A percentile compares a stretch with the other conserved stretches of the same genome.
Conservation (phyloP, 1,140 invertebrate species). For the Dolichoris vasculosae region DNA sequence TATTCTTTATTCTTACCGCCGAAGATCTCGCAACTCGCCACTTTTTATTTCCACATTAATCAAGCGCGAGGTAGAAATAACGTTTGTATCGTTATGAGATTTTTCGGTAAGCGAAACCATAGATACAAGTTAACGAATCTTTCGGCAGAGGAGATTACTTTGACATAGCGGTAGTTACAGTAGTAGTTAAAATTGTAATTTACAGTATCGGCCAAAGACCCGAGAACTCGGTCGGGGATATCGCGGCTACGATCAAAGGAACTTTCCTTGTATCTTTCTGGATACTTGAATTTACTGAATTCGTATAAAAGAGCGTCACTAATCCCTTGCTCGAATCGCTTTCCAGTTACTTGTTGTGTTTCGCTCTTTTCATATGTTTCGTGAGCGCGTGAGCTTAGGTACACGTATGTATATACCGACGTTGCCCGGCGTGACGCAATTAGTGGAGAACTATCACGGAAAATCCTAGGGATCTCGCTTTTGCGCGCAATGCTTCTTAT, state of each 20-base stretch:
- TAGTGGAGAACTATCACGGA: conserved; percentile 42
- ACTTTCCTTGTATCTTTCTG: neutral
- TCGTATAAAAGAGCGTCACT: neutral
- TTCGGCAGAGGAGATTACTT: neutral
- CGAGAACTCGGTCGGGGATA: neutral
- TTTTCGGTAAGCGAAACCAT: neutral
- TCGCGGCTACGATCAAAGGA: neutral
- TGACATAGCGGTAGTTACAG: neutral
- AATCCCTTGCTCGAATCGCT: neutral
- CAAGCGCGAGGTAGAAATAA: neutral
- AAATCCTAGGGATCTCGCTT: conserved; percentile 39
- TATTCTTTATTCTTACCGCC: neutral
- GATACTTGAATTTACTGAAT: neutral
- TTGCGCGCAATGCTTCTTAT: conserved; percentile 36
- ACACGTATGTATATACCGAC: neutral
- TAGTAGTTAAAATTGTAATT: neutral
- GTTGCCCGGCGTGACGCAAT: conserved; percentile 27
- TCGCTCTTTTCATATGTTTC: neutral
- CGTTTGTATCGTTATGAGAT: neutral
- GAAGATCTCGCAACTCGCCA: neutral
- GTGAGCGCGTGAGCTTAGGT: neutral
- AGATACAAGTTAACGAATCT: neutral
- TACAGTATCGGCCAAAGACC: neutral
- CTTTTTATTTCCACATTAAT: neutral
- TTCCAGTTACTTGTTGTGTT: conserved; percentile 11